Evolutionary conservation across 2,113 vertebrate genomes (phyloP).

Genomic region (Anthoscopus minutus): DNA sequence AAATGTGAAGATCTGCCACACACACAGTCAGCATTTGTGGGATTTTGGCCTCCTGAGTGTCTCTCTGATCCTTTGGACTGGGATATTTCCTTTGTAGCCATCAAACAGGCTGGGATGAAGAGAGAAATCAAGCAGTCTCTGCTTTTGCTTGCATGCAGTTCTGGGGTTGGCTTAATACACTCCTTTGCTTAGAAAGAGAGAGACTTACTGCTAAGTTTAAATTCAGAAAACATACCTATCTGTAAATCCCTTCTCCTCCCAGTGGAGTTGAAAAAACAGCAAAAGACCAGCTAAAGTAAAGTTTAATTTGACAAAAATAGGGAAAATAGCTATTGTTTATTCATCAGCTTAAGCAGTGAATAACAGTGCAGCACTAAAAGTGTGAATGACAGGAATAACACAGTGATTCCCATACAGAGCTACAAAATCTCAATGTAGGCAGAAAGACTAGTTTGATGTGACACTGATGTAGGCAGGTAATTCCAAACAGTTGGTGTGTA

Average conservation of each 20-base stretch:
- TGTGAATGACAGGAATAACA: neutral
- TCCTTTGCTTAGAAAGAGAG: neutral
- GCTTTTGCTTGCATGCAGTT: neutral
- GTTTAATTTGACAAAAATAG: neutral
- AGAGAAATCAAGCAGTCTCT: neutral
- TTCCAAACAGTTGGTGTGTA: neutral
- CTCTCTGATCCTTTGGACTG: neutral
- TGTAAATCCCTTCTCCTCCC: neutral
- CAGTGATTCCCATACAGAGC: neutral
- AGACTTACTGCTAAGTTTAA: neutral
- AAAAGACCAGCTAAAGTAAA: neutral
- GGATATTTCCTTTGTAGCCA: neutral
- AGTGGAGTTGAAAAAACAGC: neutral
- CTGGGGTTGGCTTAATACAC: neutral
- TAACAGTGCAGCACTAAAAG: neutral
- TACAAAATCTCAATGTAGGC: neutral
- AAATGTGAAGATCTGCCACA: neutral
- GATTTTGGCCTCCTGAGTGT: neutral
- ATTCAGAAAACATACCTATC: neutral
- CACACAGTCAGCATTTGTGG: neutral
- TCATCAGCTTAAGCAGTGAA: neutral
- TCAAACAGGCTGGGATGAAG: neutral
- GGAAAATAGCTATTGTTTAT: neutral
- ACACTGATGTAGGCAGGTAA: neutral
- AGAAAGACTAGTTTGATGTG: neutral